Evolutionary conservation across 2,797 vertebrate genomes (phyloP).

Genomic region (Sebastolobus alascanus): DNA sequence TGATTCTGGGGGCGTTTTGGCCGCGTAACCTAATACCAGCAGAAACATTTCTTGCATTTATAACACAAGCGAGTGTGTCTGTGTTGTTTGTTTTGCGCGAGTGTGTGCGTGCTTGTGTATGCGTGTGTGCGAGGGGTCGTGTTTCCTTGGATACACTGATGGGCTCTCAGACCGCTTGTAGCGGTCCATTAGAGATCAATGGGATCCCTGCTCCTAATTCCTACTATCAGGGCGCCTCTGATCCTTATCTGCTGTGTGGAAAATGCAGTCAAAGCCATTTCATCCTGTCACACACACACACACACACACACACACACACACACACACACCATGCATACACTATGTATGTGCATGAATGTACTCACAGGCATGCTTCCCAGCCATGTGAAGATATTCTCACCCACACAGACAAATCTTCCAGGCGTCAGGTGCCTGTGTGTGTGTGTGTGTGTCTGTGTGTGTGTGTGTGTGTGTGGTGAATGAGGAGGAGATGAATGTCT

Average conservation of each 20-base stretch:
- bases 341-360: conserved; percentile 25
- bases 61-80: conserved; percentile 66
- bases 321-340: conserved; percentile 25
- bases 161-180: conserved; percentile 81
- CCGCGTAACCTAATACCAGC: conserved; percentile 76
- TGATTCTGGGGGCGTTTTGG: conserved; percentile 79
- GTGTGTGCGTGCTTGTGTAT: conserved; percentile 25
- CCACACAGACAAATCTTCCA: conserved; percentile 47
- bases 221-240: conserved; percentile 81
- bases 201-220: conserved; percentile 82
- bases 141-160: conserved; percentile 82
- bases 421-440: conserved; percentile 32
- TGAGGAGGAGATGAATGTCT: conserved; percentile 66
- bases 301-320: conserved; percentile 25
- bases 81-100: conserved; percentile 56
- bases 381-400: conserved; percentile 25
- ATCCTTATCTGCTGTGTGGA: conserved; percentile 83
- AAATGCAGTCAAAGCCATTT: conserved; percentile 76
- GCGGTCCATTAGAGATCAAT: conserved; percentile 87
- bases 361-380: conserved; percentile 19
- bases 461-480: conserved; percentile 47
- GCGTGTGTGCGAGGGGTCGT: conserved; percentile 41
- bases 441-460: neutral
- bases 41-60: conserved; percentile 77
- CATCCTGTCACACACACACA: conserved; percentile 45